phyloP scores from a whole-genome alignment of 2,888 invertebrate species.

The Nephrotoma flavescens region DNA sequence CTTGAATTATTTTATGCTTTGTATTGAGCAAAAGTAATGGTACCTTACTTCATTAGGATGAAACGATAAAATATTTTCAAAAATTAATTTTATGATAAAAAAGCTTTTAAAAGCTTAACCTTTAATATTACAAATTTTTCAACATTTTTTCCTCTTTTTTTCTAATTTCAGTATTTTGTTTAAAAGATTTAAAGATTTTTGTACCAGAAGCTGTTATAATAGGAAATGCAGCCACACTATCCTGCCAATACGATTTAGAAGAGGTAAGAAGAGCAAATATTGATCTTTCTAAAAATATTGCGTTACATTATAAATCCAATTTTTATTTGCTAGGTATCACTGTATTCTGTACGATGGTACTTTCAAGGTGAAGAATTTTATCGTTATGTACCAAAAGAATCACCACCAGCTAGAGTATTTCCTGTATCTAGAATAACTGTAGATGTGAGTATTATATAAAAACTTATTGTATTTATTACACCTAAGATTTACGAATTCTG shows the following conservation, averaged over 20 bases:
- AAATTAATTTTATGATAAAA: too few species aligned
- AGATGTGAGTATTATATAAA: slow-evolving; percentile 36
- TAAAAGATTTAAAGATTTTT: slow-evolving; percentile 32
- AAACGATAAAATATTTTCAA: too few species aligned
- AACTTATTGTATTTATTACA: not conserved
- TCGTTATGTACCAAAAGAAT: slow-evolving; percentile 43
- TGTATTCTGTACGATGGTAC: slow-evolving; percentile 51
- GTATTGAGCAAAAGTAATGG: too few species aligned
- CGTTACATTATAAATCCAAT: not conserved
- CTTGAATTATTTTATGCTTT: too few species aligned
- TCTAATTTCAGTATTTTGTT: slow-evolving; percentile 23
- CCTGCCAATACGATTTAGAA: slow-evolving; percentile 33
- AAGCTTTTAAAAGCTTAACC: too few species aligned
- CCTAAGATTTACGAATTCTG: not conserved
- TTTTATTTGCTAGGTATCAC: slow-evolving; percentile 24
- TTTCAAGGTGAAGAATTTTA: slow-evolving; percentile 44
- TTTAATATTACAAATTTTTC: too few species aligned
- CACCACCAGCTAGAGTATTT: slow-evolving; percentile 40
- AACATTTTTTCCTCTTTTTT: too few species aligned
- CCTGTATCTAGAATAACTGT: slow-evolving; percentile 40
- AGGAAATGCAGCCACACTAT: slow-evolving; percentile 32
- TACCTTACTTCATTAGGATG: too few species aligned
- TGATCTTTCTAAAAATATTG: not conserved
- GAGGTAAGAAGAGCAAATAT: slow-evolving; percentile 24
- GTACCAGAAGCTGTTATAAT: slow-evolving; percentile 33